Percentiles rank a stretch among this genome's conserved stretches.
phyloP scores from a whole-genome alignment of 2,888 invertebrate genomes.

The Apotomis betuletana region DNA sequence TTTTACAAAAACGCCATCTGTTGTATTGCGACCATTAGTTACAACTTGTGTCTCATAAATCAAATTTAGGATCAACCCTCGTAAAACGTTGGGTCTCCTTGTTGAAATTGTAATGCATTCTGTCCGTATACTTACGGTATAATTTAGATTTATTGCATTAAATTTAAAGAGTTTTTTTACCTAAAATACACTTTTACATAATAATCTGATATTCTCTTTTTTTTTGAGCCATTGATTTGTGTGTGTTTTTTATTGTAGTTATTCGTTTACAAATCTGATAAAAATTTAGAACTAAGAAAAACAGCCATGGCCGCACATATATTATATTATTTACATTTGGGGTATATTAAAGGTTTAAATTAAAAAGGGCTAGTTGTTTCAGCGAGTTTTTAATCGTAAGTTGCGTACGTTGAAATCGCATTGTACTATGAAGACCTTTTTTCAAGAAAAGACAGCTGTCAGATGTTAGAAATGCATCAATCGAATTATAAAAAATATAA shows the following conservation, averaged over 20 bases:
- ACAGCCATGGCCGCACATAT: background rate
- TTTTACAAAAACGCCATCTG: conserved; percentile 7
- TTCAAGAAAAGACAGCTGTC: too few relatives aligned
- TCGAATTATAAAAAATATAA: too few relatives aligned
- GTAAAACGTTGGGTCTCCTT: conserved; percentile 7
- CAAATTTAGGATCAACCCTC: conserved; percentile 15
- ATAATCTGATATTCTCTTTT: too few relatives aligned
- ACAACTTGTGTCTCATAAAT: conserved; percentile 26
- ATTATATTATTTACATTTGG: background rate
- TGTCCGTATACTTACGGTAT: background rate
- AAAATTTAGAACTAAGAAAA: background rate
- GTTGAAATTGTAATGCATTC: conserved; percentile 1
- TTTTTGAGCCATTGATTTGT: too few relatives aligned
- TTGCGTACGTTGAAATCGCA: too few relatives aligned
- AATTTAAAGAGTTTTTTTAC: background rate
- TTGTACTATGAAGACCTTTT: too few relatives aligned
- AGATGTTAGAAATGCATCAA: too few relatives aligned
- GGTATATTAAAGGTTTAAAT: too few relatives aligned
- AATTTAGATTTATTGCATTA: background rate
- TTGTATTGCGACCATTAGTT: conserved; percentile 19
- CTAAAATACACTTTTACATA: background rate
- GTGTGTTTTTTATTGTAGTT: background rate
- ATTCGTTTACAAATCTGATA: conserved; percentile 17
- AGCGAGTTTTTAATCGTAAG: too few relatives aligned
- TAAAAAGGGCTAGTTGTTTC: too few relatives aligned